Evolutionary conservation across 2,888 invertebrate genomes (phyloP), one percentile per base, ranked within the genome.

Genomic region (Acleris holmiana): DNA sequence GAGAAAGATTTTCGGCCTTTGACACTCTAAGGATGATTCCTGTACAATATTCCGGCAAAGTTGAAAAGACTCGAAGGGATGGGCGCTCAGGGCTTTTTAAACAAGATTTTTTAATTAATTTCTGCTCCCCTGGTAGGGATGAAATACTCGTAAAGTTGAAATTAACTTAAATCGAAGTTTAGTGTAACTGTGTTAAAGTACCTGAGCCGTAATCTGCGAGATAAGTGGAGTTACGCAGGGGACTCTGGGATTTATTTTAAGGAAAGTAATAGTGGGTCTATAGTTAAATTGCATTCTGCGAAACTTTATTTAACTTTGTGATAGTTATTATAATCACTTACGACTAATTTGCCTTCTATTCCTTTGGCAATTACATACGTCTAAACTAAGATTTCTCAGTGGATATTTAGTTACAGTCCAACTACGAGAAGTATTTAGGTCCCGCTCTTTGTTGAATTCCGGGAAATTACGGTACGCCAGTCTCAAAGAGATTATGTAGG

Each of bases 61-160:
- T 71, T 69, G 70, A 73, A 74, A 68, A 66, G 66, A 62, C 72
- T 71, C 71, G 71, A 66, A 69, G 68, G 67, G 67, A 67, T 63
- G 67, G 68, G 70, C 68, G 56, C 71, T 71, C 72, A 70, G 61
- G 61, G 66, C 67, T 71, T 67, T 64, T 62, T 60, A 57, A 59
- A 67, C 67, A 65, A 65, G 54, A 54, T 65, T 65, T 55, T 65
- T 65, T 59, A 65, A 65, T 59, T 59, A 59, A 65, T 59, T 65
- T 58, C 44, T 40, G 58, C 3, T 35, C 23, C 41, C n/a, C 21
- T 48, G 53, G 58, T 19, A 29, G 49, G 64, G 21, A 50, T 41
- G 21, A 21, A 49, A 49, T 49, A n/a, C n/a, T n/a, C n/a, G n/a
- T n/a, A 15, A 49, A 65, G 35, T 51, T 51, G 18, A 54, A 54